Base-by-base conservation (phyloP, 2,888 invertebrate species). In the Eumerus sabulonum region DNA sequence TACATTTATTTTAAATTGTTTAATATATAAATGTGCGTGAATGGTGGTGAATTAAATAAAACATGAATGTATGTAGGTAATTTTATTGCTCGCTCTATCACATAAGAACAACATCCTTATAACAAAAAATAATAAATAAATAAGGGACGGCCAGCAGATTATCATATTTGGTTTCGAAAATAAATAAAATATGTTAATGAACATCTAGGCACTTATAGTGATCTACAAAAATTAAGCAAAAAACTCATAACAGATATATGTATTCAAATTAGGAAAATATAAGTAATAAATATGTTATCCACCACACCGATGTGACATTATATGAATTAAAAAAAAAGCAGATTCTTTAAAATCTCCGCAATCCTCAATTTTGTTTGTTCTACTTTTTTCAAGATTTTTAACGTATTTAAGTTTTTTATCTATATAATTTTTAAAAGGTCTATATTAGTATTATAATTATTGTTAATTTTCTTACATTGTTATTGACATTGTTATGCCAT, bases 401-500 rank as follows among this genome's bases (percentile, higher is more conserved):
- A 18, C 9, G 14, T 5, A 9, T 45, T 42, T 42, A 27, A 27
- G 2, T 27, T 27, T 51, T 63, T 14, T 12, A 9, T 53, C 48
- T 62, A 11, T 2, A 7, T 48, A 54, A 54, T 60, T 13, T 36
- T n/a, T n/a, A n/a, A n/a, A n/a, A n/a, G n/a, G n/a, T n/a, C n/a
- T n/a, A n/a, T n/a, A n/a, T n/a, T 62, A 27, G 48, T 35, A 18
- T 11, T 27, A n/a, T 42, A 51, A 13, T 51, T 36, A 2, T 11
- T 35, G n/a, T 66, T 50, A 17, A 16, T 54, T 51, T 36, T 27
- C 48, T 66, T 27, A 27, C 9, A 51, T 51, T 51, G 38, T 48
- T 71, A 18, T 72, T 67, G 66, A 51, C 53, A 44, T 63, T 59
- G 11, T n/a, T n/a, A 35, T 71, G 63, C 59, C 62, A 60, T 79